These are phyloP conservation scores for Camelus dromedarius DNA, from an alignment of 2,113 vertebrate species.

Conservation along the genomic window DNA sequence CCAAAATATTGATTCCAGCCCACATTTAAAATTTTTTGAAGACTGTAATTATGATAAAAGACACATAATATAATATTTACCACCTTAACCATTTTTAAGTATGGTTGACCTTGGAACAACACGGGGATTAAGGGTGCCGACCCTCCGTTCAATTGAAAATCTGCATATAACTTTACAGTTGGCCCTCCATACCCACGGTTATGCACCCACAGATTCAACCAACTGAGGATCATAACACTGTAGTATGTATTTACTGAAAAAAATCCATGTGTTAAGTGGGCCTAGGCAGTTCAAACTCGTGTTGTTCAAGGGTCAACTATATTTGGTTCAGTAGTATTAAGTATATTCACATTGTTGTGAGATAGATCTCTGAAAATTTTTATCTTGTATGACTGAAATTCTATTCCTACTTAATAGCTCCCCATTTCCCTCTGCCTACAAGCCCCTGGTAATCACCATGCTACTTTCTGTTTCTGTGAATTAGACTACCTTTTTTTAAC, in stretches of 20 bases:
- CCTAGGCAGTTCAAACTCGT: background rate
- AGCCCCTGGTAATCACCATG: background rate
- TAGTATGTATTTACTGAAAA: background rate
- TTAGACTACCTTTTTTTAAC: background rate
- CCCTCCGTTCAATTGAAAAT: background rate
- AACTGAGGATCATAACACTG: background rate
- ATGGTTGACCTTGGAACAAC: background rate
- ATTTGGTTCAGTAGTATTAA: background rate
- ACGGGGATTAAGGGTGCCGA: background rate
- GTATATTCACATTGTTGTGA: background rate
- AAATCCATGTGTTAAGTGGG: background rate
- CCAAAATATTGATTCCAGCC: background rate
- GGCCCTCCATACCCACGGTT: background rate
- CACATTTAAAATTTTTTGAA: background rate
- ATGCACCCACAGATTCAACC: background rate
- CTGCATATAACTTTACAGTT: too few relatives aligned
- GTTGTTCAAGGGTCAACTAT: background rate
- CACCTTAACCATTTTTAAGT: background rate
- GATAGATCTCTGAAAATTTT: background rate
- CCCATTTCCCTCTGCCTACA: background rate
- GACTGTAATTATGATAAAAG: constrained; percentile 46
- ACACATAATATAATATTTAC: background rate
- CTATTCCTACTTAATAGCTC: background rate
- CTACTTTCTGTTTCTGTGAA: constrained; percentile 25
- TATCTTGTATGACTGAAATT: background rate